These are phyloP conservation scores for Hemibagrus wyckioides DNA, from an alignment of 2,113 vertebrate species.

Conservation along the genomic window DNA sequence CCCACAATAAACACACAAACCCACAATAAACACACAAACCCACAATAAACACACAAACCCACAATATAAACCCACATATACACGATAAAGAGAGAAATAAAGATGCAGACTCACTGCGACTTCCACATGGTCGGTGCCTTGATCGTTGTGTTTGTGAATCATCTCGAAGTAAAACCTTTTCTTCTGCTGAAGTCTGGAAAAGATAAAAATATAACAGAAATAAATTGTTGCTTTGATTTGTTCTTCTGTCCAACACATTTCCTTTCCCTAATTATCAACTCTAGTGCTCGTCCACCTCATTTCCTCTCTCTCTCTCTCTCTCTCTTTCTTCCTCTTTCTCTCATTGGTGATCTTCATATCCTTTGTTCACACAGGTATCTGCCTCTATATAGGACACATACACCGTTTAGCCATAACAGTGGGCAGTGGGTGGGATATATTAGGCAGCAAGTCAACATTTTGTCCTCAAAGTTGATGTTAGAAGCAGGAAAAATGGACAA, in stretches of 20 bases:
- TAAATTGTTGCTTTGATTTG: not conserved
- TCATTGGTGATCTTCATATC: too few species aligned
- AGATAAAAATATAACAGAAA: not conserved
- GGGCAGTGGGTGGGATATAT: too few species aligned
- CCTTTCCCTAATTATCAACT: not conserved
- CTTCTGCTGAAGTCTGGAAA: constrained; percentile 76
- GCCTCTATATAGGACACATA: not conserved
- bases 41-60: not conserved
- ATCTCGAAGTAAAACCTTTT: constrained; percentile 91
- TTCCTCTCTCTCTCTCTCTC: not conserved
- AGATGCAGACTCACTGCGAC: constrained; percentile 36
- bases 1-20: not conserved
- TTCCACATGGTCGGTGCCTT: constrained; percentile 89
- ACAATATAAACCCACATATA: not conserved
- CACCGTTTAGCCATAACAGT: too few species aligned
- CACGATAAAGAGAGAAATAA: not conserved
- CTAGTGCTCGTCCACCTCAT: not conserved
- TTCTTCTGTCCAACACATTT: not conserved
- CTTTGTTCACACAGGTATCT: too few species aligned
- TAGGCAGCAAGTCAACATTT: too few species aligned
- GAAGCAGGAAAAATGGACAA: too few species aligned
- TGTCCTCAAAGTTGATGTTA: too few species aligned
- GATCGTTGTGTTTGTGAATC: constrained; percentile 86
- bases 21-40: not conserved
- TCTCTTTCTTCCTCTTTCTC: not conserved